Evolutionary conservation across 1,140 invertebrate genomes (phyloP).

Genomic region (Protaetia brevitarsis): DNA sequence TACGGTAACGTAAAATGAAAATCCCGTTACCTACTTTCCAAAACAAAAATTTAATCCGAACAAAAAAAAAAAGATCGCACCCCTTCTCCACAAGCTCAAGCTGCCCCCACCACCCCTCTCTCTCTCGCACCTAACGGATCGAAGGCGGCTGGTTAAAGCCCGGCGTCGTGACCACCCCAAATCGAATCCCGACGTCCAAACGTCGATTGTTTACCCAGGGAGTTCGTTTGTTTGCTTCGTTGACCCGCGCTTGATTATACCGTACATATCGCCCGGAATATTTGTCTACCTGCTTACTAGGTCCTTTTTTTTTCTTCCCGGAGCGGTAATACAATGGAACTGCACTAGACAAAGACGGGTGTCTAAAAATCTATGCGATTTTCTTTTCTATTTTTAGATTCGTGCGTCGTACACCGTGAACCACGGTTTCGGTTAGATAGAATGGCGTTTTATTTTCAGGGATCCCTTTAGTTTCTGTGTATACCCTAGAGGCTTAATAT

Average conservation of each 20-base stretch:
- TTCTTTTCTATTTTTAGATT: no score
- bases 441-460: no score
- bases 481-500: no score
- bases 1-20: not conserved
- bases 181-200: conserved; percentile 15
- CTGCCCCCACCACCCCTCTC: not conserved
- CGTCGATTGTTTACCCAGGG: conserved; percentile 8
- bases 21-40: not conserved
- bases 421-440: no score
- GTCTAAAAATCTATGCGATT: no score
- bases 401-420: no score
- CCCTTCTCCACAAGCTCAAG: not conserved
- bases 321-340: no score
- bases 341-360: no score
- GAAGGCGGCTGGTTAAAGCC: not conserved
- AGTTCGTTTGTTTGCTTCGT: conserved; percentile 17
- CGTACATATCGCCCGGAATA: not conserved
- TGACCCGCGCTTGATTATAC: conserved; percentile 15
- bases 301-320: conserved; percentile 2
- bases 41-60: not conserved
- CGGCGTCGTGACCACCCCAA: not conserved
- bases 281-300: conserved; percentile 13
- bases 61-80: not conserved
- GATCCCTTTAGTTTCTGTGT: no score
- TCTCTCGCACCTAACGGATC: not conserved